A percentile compares a stretch with the other conserved stretches of the same genome.
These are phyloP conservation scores for Drosophila macrospina DNA, from an alignment of 2,888 invertebrate species.

Conservation along the genomic window DNA sequence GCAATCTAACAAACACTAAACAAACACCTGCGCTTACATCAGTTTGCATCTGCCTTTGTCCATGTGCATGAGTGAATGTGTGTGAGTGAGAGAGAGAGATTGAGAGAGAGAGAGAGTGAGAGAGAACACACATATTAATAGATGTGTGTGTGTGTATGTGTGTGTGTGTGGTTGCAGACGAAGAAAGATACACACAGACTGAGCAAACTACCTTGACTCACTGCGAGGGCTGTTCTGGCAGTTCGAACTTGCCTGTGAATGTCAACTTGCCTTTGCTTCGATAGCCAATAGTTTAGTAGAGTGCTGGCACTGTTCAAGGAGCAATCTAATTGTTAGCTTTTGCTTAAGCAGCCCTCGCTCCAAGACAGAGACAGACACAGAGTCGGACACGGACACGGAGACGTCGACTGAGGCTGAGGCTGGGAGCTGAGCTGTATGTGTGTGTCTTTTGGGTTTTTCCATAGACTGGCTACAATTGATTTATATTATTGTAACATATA, in stretches of 20 bases:
- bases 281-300: too few species aligned
- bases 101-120: too few species aligned
- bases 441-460: conserved; percentile 39
- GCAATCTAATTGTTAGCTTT: not conserved
- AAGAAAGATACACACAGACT: conserved; percentile 44
- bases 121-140: conserved; percentile 18
- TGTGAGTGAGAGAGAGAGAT: not conserved
- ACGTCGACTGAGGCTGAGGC: not conserved
- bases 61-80: too few species aligned
- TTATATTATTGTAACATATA: too few species aligned
- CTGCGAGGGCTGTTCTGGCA: conserved; percentile 22
- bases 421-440: conserved; percentile 7
- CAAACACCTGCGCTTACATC: conserved; percentile 32
- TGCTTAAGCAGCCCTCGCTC: conserved; percentile 23
- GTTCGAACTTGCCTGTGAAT: not conserved
- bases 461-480: conserved; percentile 61
- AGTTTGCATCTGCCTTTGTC: conserved; percentile 7
- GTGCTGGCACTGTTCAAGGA: too few species aligned
- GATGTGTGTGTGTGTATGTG: too few species aligned
- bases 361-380: too few species aligned
- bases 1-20: conserved; percentile 46
- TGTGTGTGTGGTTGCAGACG: conserved; percentile 47
- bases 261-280: too few species aligned
- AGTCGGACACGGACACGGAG: not conserved
- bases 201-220: conserved; percentile 19